Percentiles rank a stretch among this genome's conserved stretches.
phyloP scores from a whole-genome alignment of 2,113 vertebrate genomes.

The Peromyscus polionotus region DNA sequence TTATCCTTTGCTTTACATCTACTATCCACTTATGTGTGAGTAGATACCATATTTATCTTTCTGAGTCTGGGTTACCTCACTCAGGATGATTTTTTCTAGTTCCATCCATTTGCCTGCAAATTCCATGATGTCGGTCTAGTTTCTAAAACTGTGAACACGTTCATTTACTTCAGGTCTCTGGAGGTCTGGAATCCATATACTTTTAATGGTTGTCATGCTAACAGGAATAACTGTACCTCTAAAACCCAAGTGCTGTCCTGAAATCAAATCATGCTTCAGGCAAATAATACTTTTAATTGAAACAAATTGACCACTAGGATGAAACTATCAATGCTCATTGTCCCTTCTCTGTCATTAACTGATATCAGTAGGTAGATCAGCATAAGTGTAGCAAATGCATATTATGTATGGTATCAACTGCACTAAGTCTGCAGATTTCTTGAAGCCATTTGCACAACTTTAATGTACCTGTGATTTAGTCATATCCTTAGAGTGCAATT shows the following conservation, averaged over 20 bases:
- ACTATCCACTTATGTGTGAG: no score
- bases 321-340: conserved; percentile 36
- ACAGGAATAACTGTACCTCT: not conserved
- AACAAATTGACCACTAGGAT: conserved; percentile 58
- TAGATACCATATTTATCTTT: no score
- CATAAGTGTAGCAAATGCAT: conserved; percentile 35
- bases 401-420: not conserved
- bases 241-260: not conserved
- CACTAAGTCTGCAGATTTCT: conserved; percentile 67
- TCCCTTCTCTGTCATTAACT: conserved; percentile 55
- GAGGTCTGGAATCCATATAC: not conserved
- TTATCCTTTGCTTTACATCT: no score
- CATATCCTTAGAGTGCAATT: conserved; percentile 67
- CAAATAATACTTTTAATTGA: conserved; percentile 66
- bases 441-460: conserved; percentile 63
- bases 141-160: not conserved
- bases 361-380: conserved; percentile 21
- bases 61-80: no score
- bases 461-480: conserved; percentile 67
- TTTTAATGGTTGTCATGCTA: conserved; percentile 37
- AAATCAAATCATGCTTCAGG: conserved; percentile 55
- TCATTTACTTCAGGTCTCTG: not conserved
- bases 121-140: not conserved
- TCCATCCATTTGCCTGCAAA: no score
- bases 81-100: no score